Base-by-base conservation (phyloP, 2,888 invertebrate species). In the Protophormia terraenovae region DNA sequence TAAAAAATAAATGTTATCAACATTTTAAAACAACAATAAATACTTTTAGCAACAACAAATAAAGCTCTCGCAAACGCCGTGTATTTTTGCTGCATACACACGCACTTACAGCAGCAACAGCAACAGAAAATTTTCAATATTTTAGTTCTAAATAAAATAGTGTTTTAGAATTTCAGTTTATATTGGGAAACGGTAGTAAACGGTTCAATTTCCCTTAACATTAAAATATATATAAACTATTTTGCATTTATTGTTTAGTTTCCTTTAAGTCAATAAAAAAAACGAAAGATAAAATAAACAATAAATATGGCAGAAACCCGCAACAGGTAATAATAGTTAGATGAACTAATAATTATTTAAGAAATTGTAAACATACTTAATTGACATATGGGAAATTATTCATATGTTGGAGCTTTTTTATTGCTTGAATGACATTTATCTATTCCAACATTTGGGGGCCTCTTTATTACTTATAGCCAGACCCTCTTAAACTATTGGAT, bases 141-240 rank as follows among this genome's bases (percentile, higher is more conserved):
- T 80, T 73, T 58, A 66, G 41, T 84, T 79, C 47, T 60, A 50
- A 0, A 66, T 38, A 7, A 76, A 77, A 77, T 58, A 72, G 55
- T 71, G 38, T 83, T 85, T 85, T 79, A 73, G 75, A 82, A 85
- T 66, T 67, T 85, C 85, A 82, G 82, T 85, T 85, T 78, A 62
- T 71, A 85, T 85, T 82, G 78, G 19, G 75, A 82, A 82, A 85
- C 85, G 78, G 69, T 82, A 66, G 85, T 75, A 64, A 79, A 60
- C 85, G 75, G 85, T 82, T 75, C 75, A 71, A 69, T 35, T 71
- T 50, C 7, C 45, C 27, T n/a, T 58, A 47, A 41, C 35, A 35
- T 69, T 38, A 32, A 45, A 47, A 71, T 14, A 66, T 19, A 16
- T 50, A 53, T 10, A 32, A 47, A 53, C 14, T 27, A 0, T n/a